Conservation (phyloP, 2,113 vertebrate species). For the Sander vitreus region DNA sequence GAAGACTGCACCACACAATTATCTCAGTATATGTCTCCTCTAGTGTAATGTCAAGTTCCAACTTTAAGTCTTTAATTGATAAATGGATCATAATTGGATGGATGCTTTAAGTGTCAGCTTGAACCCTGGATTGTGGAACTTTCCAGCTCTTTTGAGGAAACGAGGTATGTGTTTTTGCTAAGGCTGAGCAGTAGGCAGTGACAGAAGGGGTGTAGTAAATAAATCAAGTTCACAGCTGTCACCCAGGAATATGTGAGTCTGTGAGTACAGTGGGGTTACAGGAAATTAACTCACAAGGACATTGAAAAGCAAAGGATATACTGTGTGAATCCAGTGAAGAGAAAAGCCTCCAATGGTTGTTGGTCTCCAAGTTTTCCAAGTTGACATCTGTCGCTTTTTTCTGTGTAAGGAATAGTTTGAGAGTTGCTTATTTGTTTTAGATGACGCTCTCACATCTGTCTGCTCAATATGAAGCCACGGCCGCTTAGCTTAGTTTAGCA, state of each 20-base stretch:
- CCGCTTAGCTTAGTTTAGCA: neutral
- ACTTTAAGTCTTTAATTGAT: slow-evolving; percentile 65
- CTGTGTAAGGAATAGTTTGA: neutral
- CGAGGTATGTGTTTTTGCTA: slow-evolving; percentile 53
- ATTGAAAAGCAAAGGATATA: neutral
- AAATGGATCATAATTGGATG: slow-evolving; percentile 62
- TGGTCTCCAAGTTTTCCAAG: no score
- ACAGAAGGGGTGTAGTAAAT: slow-evolving; percentile 26
- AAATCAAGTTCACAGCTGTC: slow-evolving; percentile 43
- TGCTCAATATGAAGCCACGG: neutral
- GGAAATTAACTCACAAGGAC: slow-evolving; percentile 22
- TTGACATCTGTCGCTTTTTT: neutral
- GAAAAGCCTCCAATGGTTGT: neutral
- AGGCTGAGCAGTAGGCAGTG: slow-evolving; percentile 7
- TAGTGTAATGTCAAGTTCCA: slow-evolving; percentile 35
- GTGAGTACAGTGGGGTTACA: neutral
- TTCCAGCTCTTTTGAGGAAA: slow-evolving; percentile 51
- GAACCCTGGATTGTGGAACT: slow-evolving; percentile 54
- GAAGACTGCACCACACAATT: slow-evolving; percentile 67
- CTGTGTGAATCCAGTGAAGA: slow-evolving; percentile 31
- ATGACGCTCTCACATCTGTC: neutral
- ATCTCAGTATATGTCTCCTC: slow-evolving; percentile 63
- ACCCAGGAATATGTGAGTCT: slow-evolving; percentile 2
- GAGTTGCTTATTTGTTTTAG: neutral
- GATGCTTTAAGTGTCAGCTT: slow-evolving; percentile 50